These are phyloP conservation scores for Acipenser transmontanus DNA, from an alignment of 2,797 vertebrate genomes.

Conservation along the genomic window DNA sequence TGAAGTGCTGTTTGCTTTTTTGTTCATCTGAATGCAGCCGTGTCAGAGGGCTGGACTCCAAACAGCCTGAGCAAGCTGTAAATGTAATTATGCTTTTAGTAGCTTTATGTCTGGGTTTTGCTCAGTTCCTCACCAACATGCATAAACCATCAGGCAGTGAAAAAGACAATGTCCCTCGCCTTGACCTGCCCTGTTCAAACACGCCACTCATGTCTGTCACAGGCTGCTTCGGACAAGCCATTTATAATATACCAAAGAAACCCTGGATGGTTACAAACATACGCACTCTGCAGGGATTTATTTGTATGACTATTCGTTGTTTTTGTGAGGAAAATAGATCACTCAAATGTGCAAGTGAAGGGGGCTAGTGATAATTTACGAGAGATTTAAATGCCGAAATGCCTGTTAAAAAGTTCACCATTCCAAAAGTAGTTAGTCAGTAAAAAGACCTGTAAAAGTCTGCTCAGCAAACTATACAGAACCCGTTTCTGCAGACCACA, in stretches of 20 bases:
- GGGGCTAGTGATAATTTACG: too few species aligned
- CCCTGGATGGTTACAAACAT: too few species aligned
- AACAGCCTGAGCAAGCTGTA: constrained; percentile 32
- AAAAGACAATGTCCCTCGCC: constrained; percentile 26
- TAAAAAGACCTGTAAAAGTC: background rate
- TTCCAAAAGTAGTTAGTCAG: background rate
- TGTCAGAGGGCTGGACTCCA: constrained; percentile 32
- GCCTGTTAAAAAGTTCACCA: too few species aligned
- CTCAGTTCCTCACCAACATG: constrained; percentile 33
- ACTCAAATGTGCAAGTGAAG: too few species aligned
- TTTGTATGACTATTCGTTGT: background rate
- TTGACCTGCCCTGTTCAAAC: constrained; percentile 29
- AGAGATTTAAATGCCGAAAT: too few species aligned
- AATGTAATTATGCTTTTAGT: constrained; percentile 35
- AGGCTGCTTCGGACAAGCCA: too few species aligned
- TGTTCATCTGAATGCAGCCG: constrained; percentile 12
- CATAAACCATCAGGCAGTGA: constrained; percentile 38
- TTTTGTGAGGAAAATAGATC: background rate
- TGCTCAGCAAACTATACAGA: background rate
- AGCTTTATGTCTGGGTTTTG: constrained; percentile 18
- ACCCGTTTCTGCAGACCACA: background rate
- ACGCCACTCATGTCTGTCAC: too few species aligned
- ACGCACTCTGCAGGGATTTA: background rate
- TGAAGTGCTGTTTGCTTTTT: constrained; percentile 13
- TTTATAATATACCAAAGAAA: too few species aligned